Evolutionary conservation across 2,888 invertebrate genomes (phyloP), one percentile per base, ranked within the genome.

Genomic region (Euzophera pinguis): DNA sequence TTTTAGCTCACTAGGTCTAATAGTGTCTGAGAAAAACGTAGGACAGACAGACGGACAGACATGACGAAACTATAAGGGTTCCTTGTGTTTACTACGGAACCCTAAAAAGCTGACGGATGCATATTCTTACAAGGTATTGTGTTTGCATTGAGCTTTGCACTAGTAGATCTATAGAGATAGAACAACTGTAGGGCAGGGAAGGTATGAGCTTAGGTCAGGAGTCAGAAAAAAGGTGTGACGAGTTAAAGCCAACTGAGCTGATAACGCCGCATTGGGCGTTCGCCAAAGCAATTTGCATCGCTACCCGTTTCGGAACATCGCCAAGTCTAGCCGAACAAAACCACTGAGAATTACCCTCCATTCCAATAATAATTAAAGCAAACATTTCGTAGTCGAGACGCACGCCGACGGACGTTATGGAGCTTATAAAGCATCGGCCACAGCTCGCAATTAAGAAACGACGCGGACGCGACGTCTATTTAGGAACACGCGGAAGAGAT

Each of bases 321-420:
- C 90, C 90, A 90, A 90, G 90, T 90, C 90, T 90, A 89, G 88
- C 84, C 88, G 87, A 90, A 90, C 90, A 89, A 90, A 90, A 90
- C 90, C 88, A 90, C 84, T 73, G 80, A 85, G 88, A 90, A 89
- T 87, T 86, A 89, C 87, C 84, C 88, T 86, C 86, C 87, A 90
- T 88, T 90, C 90, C 90, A 90, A 89, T 90, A 90, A 90, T 90
- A 90, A 90, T 90, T 90, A 87, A 90, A 87, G 88, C 90, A 89
- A 86, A 90, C 87, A 88, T 88, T 87, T 88, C 80, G 75, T 81
- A 84, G 80, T 68, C 80, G 83, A 83, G 86, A 84, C 84, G 79
- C 71, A 76, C 81, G 81, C 81, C 81, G 84, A 82, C 84, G 73
- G 77, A 77, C 84, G 84, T 86, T 86, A 86, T 87, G 84, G 85